Evolutionary conservation across 2,113 vertebrate genomes (phyloP), one percentile per base, ranked within the genome.

Genomic region (Pachycephala philippinensis): DNA sequence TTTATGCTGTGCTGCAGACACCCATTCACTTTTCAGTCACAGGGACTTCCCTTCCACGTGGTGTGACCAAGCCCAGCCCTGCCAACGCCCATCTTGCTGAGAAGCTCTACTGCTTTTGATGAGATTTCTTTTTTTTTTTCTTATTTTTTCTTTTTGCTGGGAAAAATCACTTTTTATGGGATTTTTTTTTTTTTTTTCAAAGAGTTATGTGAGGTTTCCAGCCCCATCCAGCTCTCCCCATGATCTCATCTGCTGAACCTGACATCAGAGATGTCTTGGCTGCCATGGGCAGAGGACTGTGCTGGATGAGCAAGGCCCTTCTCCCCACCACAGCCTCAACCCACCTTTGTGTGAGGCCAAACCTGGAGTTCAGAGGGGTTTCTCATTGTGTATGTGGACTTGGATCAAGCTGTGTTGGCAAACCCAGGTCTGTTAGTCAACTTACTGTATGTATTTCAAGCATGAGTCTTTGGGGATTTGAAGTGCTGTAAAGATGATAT

Each of bases 31-130:
- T 92, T 84, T 91, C 92, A 52, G 80, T 84, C 31, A 31, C 76
- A 68, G 33, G 75, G 75, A 68, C 83, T 79, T 97, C 89, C 83
- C 91, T 93, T 49, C 93, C 6, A 47, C 1, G 7, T 9, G 2
- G 66, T 19, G 45, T 28, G 53, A 89, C 50, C 11, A 27, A 91
- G 85, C 81, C 90, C 82, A 53, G 85, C 93, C 93, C 96, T 93
- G 89, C 90, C 39, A 24, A 80, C 5, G 42, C 66, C 72, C 60
- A 31, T 63, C 94, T 97, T 95, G 72, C 91, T 90, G 87, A 69
- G 94, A 95, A 53, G 52, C 35, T 63, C 79, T 63, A 35, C 42
- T 90, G 84, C 87, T 95, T 97, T 92, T 91, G 92, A 94, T 93
- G 93, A 91, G 84, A 86, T 89, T 93, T 95, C 4, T 7, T 56